Evolutionary conservation across 2,888 invertebrate species (phyloP), one percentile per base, ranked within the genome.

Genomic region (Sericinus montela): DNA sequence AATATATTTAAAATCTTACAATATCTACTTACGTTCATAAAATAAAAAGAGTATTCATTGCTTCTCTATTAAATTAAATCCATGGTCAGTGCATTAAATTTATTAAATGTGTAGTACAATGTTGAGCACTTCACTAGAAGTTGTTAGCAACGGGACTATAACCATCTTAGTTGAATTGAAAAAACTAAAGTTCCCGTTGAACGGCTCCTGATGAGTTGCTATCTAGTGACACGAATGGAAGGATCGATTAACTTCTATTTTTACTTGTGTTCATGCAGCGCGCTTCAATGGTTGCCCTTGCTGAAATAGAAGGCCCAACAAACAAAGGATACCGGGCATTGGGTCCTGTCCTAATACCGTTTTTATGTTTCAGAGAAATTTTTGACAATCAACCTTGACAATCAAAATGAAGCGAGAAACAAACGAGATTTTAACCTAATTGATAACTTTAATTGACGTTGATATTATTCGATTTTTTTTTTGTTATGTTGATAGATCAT

Each of bases 211-310:
- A 68, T 69, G 65, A 70, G 67, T 74, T 69, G 71, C 66, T 67
- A 76, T 61, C 75, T 74, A 75, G 72, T 85, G 84, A 85, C 86
- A 81, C 80, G 71, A 77, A 81, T 84, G 80, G 80, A 74, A 72
- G 76, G 76, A 87, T 87, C 87, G 87, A 87, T 88, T 82, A 79
- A 72, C 72, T 79, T 85, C 87, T 88, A 88, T 88, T 86, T 87
- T 82, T 86, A 86, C 72, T 65, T 75, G 60, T 71, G 70, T 72
- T 45, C 53, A 47, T 51, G 45, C 38, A 52, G 55, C 53, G 48
- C 58, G 59, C n/a, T n/a, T n/a, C 65, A 67, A 62, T 67, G 65
- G 60, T 62, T 69, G 66, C 23, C 30, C 35, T 11, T 25, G 59
- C 65, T 70, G 64, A 65, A 71, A 64, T 64, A 59, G 63, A 57